Evolutionary conservation across 2,888 invertebrate genomes (phyloP), one percentile per base, ranked within the genome.

Genomic region (Idaea dimidiata): DNA sequence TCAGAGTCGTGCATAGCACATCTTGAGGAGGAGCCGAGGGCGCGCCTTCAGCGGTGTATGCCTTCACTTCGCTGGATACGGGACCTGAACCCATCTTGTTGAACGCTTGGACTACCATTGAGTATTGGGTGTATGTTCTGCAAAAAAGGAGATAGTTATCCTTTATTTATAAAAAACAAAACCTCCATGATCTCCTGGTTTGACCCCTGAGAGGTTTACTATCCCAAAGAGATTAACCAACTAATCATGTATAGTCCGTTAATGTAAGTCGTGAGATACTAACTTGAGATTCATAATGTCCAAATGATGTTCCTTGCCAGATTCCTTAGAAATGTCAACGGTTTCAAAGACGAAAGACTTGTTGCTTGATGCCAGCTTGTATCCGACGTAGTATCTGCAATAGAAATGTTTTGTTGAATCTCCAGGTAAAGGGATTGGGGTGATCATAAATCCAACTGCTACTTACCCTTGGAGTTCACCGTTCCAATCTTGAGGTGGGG

Each of bases 51-150:
- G 98, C 97, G 1, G 99, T 99, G 83, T 97, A 97, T 64, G 97
- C 97, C 78, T 96, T 96, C 55, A 96, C 95, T 87, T 98, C 98
- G 60, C 96, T 96, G 57, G 97, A 97, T 80, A 97, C 95, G 0
- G 98, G 99, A 33, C 99, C 98, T 1, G 97, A 96, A 16, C 98
- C 99, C 77, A 98, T 96, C 87, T 97, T 97, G 89, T 99, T 99
- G 85, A 97, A 98, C 0, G 97, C 98, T 90, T 98, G 98, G 8
- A 98, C 97, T 17, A 98, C 98, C 18, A 98, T 96, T n/a, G 97
- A 96, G 89, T 99, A 99, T 85, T 98, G 97, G 0, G 98, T 98
- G 91, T 98, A 99, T 0, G 97, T 98, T 81, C 95, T 96, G 81
- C 70, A 74, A 75, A 54, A 55, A 53, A 18, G 8, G 10, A 7